A percentile compares a stretch with the other conserved stretches of the same genome.
Evolutionary conservation across 2,797 vertebrate genomes (phyloP).

Genomic region (Iguana delicatissima): DNA sequence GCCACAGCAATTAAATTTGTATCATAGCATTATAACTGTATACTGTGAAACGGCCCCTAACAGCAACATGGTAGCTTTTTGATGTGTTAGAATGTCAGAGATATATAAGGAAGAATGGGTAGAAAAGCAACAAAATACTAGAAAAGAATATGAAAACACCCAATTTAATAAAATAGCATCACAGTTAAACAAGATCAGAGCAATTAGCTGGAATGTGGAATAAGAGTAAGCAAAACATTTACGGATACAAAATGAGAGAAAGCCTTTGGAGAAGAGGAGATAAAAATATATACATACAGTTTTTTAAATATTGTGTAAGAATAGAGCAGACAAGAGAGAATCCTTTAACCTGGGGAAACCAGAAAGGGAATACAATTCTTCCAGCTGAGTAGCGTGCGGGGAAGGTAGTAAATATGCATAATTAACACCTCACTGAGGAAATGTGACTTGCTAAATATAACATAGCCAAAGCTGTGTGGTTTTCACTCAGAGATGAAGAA

Average conservation of each 20-base stretch:
- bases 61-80: background rate
- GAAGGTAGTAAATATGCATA: background rate
- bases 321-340: background rate
- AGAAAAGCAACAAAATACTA: background rate
- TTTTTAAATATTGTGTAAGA: background rate
- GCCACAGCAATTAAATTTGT: no score
- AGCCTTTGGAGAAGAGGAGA: background rate
- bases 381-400: background rate
- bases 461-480: background rate
- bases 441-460: background rate
- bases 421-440: background rate
- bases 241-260: background rate
- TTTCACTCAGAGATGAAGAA: background rate
- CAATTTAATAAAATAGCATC: background rate
- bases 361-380: slow-evolving; percentile 9
- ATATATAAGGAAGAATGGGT: background rate
- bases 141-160: background rate
- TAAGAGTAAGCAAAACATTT: background rate
- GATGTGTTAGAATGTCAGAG: background rate
- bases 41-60: no score
- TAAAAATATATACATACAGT: background rate
- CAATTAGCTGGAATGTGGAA: background rate
- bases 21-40: no score
- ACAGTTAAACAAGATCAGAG: background rate
- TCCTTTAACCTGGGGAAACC: background rate